Evolutionary conservation across 2,888 invertebrate species (phyloP), one percentile per base, ranked within the genome.

Genomic region (Drosophila yooni): DNA sequence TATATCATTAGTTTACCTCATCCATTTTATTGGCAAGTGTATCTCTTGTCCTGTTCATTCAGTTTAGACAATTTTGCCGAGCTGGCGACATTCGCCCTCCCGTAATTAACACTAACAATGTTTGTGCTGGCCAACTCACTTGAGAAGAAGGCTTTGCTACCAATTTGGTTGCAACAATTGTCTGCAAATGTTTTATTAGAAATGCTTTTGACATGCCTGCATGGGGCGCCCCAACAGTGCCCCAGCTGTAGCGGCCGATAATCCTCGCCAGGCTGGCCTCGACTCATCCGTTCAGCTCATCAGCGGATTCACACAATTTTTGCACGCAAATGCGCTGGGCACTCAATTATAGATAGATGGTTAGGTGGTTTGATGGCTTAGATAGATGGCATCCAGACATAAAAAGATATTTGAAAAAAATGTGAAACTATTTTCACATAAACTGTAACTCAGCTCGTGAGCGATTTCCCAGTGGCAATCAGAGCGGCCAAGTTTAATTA

Each of bases 391-490:
- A 60, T 27, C 40, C 27, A 52, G 67, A 31, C 51, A 67, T 60
- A 50, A 52, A 58, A 48, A 62, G 18, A 64, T 64, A 71, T 68
- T 71, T 60, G 50, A 64, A 81, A 67, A 54, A 70, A 83, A 88
- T 89, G 82, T 89, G 84, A 73, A 90, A 90, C 79, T 81, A 85
- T 85, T 90, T 90, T 89, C 89, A 78, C 91, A 85, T 89, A 87
- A 84, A 79, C 79, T 71, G 69, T 67, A 85, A 68, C 71, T 82
- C 81, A 60, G 83, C 60, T 59, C 60, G 67, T 60, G 66, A 59
- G 59, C 81, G 77, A 88, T 91, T 91, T 91, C 91, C 91, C 91
- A 90, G 81, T 69, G 91, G 91, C 81, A 89, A 87, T 84, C 81
- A 85, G 82, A 78, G 80, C 74, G 78, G 66, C 80, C 81, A 82